Evolutionary conservation across 2,113 vertebrate genomes (phyloP), one percentile per base, ranked within the genome.

Genomic region (Triplophysa rosa): DNA sequence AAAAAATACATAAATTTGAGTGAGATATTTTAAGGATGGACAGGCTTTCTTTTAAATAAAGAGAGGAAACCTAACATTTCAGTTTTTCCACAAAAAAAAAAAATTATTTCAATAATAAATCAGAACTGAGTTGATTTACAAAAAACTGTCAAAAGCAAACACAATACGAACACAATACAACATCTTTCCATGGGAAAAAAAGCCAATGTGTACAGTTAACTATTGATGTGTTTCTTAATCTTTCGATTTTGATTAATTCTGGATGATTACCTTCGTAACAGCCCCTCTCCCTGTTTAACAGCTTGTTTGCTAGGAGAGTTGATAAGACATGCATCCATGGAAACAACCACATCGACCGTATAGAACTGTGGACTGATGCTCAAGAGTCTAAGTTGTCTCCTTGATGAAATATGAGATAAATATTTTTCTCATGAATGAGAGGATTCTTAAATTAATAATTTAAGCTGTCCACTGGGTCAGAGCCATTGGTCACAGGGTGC

Each of bases 241-340:
- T 58, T 45, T 49, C 29, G 23, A 47, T 58, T 47, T 23, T 42
- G n/a, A 42, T 72, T 26, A 6, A 52, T 33, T 42, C 10, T 29
- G 19, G 40, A 40, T 24, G 16, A 67, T 61, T 79, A 54, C 62
- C 69, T 69, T 65, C 61, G 73, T 16, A 26, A 23, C 33, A 71
- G 13, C 29, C 17, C 42, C 37, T 23, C 40, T 29, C 1, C 26
- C 42, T 33, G 33, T 58, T 40, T 7, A 70, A 66, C 4, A 76
- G 19, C 59, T 71, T 40, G 13, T 40, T 49, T 61, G 23, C 69
- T 56, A 63, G 16, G 68, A 79, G 45, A 19, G 24, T 8, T 23
- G 52, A 54, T 52, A 68, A 64, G 13, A 75, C n/a, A 6, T 45
- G 63, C 63, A 37, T 72, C 68, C 49, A 62, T 83, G 77, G 65